Base-by-base conservation (phyloP, 2,113 vertebrate species). In the Ciconia maguari region DNA sequence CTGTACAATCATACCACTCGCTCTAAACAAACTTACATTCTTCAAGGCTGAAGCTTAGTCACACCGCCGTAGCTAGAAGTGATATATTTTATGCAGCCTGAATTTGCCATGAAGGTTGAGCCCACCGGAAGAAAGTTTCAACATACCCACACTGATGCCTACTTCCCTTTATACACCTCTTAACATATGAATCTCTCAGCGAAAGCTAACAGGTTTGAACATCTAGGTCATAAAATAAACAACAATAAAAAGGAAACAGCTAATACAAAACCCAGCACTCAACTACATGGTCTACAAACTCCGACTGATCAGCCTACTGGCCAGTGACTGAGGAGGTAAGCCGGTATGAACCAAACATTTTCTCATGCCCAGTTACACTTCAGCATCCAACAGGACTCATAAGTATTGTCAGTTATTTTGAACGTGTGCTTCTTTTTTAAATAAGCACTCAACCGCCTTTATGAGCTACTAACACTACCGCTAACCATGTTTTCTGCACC, bases 141-240 rank as follows among this genome's bases (percentile, higher is more conserved):
- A 2, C 38, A 22, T 16, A 26, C 10, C 46, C 42, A 52, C 32
- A 13, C 0, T 0, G 2, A 51, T 6, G 9, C 7, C 26, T 52
- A 4, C 7, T 16, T 49, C 62, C 68, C 55, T 77, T 83, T 49
- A 34, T 2, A 48, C 36, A 60, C 18, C n/a, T 85, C 69, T 44
- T 22, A 69, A 30, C 48, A 52, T 0, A 0, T 0, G 13, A 11
- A 41, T 11, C 46, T 38, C 65, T 75, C 57, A 5, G 46, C 0
- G 2, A 64, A 76, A 92, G 29, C 7, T 22, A 32, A 20, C 48
- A 38, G 52, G 44, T 55, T 38, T 55, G 62, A 71, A 75, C 48
- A 42, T 4, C 57, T 15, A 38, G 22, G 36, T 82, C 48, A 60
- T 25, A 4, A 26, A 16, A 41, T 26, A 62, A 66, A 38, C 6